These are phyloP conservation scores for Abramis brama DNA, from an alignment of 2,113 vertebrate genomes.

Conservation along the genomic window DNA sequence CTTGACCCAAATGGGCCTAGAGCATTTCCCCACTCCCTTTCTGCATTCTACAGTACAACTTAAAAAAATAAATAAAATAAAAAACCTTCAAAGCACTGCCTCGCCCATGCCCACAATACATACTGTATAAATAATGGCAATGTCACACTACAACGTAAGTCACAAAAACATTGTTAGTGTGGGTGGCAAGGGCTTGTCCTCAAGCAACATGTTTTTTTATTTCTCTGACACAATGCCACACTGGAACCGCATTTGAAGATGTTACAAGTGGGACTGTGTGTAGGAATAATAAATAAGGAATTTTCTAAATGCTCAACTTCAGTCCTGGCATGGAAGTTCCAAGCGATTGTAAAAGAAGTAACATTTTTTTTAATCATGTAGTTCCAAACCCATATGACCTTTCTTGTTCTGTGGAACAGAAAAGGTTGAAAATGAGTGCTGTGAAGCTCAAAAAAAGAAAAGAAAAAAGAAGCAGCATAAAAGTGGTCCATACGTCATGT, in stretches of 20 bases:
- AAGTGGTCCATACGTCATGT: not conserved
- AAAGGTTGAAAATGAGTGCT: not conserved
- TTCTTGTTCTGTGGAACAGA: not conserved
- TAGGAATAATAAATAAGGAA: conserved; percentile 3
- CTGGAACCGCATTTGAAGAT: conserved; percentile 17
- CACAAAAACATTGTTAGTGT: conserved; percentile 38
- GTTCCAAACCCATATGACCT: not conserved
- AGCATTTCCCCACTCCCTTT: conserved; percentile 24
- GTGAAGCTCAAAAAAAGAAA: not conserved
- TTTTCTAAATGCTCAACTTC: not conserved
- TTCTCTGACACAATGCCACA: conserved; percentile 21
- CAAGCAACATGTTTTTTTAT: conserved; percentile 29
- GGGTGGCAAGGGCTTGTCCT: conserved; percentile 32
- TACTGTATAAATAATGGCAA: conserved; percentile 31
- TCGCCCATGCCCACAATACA: conserved; percentile 26
- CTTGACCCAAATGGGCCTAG: conserved; percentile 29
- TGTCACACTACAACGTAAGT: conserved; percentile 29
- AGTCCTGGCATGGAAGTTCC: not conserved
- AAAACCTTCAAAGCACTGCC: conserved; percentile 33
- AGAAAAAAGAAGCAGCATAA: not conserved
- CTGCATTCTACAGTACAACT: conserved; percentile 23
- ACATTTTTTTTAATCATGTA: not conserved
- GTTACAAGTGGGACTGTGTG: conserved; percentile 22
- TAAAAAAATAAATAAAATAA: not conserved
- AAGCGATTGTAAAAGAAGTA: not conserved